These are phyloP conservation scores for Lindbergichthys nudifrons DNA, from an alignment of 2,797 vertebrate species.

Conservation along the genomic window DNA sequence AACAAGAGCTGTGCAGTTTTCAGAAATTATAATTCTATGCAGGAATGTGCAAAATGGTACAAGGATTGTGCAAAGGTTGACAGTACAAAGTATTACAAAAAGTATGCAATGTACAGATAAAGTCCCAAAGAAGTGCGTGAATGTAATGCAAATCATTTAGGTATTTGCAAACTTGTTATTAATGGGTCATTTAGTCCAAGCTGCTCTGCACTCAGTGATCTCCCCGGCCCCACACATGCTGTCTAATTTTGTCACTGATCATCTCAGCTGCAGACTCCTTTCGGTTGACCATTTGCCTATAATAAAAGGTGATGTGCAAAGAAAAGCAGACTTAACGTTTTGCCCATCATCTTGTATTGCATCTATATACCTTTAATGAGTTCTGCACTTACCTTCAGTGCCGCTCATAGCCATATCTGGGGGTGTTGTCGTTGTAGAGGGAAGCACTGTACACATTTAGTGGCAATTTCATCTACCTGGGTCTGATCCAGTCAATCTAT, in stretches of 20 bases:
- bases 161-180: neutral
- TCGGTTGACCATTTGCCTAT: neutral
- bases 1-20: too few relatives aligned
- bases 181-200: neutral
- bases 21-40: too few relatives aligned
- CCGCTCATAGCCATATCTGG: constrained; percentile 60
- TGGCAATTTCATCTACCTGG: constrained; percentile 25
- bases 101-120: too few relatives aligned
- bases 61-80: too few relatives aligned
- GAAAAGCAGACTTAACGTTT: neutral
- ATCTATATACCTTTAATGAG: neutral
- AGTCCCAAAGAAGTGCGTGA: too few relatives aligned
- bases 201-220: neutral
- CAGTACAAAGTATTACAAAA: too few relatives aligned
- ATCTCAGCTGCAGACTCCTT: neutral
- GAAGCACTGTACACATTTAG: constrained; percentile 8
- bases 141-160: neutral
- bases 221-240: neutral
- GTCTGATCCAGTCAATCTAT: constrained; percentile 46
- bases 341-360: neutral
- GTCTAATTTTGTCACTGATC: neutral
- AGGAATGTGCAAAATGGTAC: too few relatives aligned
- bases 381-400: constrained; percentile 73
- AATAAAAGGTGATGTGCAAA: neutral
- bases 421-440: constrained; percentile 14